Percentiles rank a stretch among this genome's conserved stretches.
Conservation (phyloP, 2,888 invertebrate species). For the Scrobipalpa atriplicella region DNA sequence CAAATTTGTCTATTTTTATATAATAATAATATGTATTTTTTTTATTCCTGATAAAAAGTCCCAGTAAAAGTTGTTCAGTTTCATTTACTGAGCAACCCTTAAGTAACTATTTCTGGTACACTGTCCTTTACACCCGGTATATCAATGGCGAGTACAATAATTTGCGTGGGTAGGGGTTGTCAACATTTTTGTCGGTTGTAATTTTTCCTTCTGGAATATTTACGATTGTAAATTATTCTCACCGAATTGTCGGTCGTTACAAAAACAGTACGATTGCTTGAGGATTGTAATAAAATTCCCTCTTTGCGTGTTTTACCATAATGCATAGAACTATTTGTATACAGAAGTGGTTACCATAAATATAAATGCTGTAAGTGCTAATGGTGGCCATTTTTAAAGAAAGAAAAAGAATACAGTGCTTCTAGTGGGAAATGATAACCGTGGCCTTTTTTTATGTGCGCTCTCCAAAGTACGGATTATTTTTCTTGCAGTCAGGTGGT, state of each 20-base stretch:
- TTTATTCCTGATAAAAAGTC: too few relatives aligned
- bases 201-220: not conserved
- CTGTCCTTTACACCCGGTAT: too few relatives aligned
- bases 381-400: not conserved
- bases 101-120: too few relatives aligned
- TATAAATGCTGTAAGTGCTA: constrained; percentile 3
- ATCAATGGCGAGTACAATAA: not conserved
- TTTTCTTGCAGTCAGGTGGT: too few relatives aligned
- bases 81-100: too few relatives aligned
- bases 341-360: constrained; percentile 5
- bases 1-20: too few relatives aligned
- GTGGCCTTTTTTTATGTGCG: too few relatives aligned
- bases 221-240: constrained; percentile 1
- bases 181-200: not conserved
- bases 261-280: constrained; percentile 4
- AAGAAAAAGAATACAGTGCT: not conserved
- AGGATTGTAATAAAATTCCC: constrained; percentile 6
- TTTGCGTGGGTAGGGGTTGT: not conserved
- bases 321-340: constrained; percentile 9
- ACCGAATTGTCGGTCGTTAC: not conserved
- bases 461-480: too few relatives aligned
- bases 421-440: too few relatives aligned
- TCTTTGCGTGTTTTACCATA: constrained; percentile 5
- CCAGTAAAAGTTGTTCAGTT: too few relatives aligned
- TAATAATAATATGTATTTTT: too few relatives aligned